phyloP scores from a whole-genome alignment of 2,888 invertebrate species.

The Melinopterus prodromus region DNA sequence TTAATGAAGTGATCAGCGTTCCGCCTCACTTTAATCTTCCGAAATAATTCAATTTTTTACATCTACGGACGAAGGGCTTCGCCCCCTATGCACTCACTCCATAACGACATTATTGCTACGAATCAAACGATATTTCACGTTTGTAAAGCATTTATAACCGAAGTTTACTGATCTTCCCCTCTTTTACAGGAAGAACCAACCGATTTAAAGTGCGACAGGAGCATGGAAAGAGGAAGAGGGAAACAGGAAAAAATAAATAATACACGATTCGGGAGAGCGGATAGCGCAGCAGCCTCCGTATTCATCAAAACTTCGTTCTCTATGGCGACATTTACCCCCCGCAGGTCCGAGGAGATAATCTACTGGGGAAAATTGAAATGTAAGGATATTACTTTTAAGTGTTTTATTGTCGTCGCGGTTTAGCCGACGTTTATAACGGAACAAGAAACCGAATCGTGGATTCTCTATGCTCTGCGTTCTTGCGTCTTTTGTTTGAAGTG shows the following conservation, averaged over 20 bases:
- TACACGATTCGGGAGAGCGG: neutral
- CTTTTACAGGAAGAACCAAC: neutral
- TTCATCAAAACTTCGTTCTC: conserved; percentile 20
- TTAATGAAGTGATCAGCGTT: neutral
- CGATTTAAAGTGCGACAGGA: neutral
- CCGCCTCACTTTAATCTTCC: neutral
- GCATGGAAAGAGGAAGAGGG: neutral
- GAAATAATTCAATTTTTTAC: neutral
- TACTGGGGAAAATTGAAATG: conserved; percentile 28
- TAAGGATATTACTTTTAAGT: conserved; percentile 23
- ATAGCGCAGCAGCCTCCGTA: neutral
- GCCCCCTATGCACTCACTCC: neutral
- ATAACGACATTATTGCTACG: conserved; percentile 4
- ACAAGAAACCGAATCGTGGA: neutral
- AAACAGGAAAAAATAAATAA: neutral
- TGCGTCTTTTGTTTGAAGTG: neutral
- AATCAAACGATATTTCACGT: neutral
- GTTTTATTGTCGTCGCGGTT: neutral
- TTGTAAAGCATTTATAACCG: neutral
- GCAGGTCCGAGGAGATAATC: conserved; percentile 20
- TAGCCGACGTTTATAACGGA: neutral
- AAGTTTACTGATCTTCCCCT: neutral
- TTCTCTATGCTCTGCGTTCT: neutral
- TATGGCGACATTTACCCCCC: conserved; percentile 25
- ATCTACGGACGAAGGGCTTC: neutral